Conservation (phyloP, 2,113 vertebrate genomes). For the Indri indri region DNA sequence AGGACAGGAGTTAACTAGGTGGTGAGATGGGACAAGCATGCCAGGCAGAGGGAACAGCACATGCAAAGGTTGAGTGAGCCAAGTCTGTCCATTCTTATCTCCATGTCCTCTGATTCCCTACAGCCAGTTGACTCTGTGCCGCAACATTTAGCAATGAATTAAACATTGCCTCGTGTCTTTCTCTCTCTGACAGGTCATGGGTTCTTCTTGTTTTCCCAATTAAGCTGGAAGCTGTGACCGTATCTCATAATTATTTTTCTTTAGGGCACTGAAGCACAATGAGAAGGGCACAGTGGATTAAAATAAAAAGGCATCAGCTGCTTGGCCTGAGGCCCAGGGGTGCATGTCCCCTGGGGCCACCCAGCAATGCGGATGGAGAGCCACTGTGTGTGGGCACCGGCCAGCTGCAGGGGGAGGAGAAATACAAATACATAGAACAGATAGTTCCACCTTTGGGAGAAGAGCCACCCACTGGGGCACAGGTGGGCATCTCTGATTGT, state of each 20-base stretch:
- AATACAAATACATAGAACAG: background rate
- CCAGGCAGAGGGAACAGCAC: background rate
- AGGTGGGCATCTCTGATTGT: background rate
- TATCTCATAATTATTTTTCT: background rate
- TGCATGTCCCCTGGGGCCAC: background rate
- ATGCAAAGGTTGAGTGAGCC: background rate
- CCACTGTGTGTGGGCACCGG: background rate
- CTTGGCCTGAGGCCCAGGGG: background rate
- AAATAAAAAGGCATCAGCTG: background rate
- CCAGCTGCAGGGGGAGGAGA: background rate
- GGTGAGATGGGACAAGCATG: background rate
- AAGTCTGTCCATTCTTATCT: background rate
- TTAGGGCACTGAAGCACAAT: background rate
- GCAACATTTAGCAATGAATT: background rate
- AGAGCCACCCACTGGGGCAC: background rate
- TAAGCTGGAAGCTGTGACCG: background rate
- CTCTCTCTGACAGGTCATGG: background rate
- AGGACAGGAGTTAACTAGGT: background rate
- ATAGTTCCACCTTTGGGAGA: background rate
- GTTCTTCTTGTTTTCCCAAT: background rate
- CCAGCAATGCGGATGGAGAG: background rate
- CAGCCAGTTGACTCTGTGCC: too few relatives aligned
- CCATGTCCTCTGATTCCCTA: background rate
- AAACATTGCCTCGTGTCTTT: background rate
- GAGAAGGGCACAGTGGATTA: background rate